phyloP scores from a whole-genome alignment of 2,797 vertebrate genomes.

The Falco peregrinus region DNA sequence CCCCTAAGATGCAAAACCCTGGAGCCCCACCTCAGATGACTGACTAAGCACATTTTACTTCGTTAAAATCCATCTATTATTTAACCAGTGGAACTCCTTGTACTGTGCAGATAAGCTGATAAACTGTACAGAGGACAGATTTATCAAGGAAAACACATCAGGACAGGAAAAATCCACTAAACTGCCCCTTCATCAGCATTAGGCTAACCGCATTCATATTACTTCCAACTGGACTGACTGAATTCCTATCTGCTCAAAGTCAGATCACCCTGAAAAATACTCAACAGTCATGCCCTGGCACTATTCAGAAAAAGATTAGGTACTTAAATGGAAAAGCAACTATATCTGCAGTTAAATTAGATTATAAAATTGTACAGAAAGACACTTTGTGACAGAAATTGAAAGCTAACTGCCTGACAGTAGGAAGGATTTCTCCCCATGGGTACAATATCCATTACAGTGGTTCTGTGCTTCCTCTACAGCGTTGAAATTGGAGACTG shows the following conservation, averaged over 20 bases:
- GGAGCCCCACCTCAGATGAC: neutral
- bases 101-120: neutral
- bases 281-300: neutral
- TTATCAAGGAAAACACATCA: neutral
- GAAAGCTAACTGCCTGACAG: slow-evolving; percentile 1
- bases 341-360: neutral
- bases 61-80: neutral
- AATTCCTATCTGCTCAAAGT: neutral
- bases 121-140: neutral
- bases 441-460: neutral
- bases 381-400: neutral
- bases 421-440: neutral
- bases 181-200: neutral
- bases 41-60: neutral
- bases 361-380: slow-evolving; percentile 9
- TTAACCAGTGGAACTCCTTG: neutral
- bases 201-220: neutral
- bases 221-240: neutral
- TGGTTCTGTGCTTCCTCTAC: neutral
- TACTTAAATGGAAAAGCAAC: slow-evolving; percentile 11
- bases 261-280: neutral
- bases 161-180: neutral
- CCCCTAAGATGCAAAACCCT: neutral
- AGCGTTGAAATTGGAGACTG: neutral
- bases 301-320: neutral